phyloP scores from a whole-genome alignment of 2,113 vertebrate genomes.

The Picathartes gymnocephalus region DNA sequence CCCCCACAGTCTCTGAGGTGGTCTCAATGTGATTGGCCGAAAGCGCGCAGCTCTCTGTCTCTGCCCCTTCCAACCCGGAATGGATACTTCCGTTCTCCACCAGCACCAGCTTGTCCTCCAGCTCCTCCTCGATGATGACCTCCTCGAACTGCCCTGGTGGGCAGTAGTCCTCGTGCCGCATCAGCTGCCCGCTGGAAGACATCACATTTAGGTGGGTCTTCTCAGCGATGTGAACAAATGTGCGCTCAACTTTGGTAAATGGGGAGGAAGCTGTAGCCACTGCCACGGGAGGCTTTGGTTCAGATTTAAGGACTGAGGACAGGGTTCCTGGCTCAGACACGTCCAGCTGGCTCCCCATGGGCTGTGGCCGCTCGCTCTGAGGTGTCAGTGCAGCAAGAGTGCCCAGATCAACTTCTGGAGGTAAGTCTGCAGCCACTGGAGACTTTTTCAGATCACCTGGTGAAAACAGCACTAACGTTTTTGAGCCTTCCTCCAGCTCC shows the following conservation, averaged over 20 bases:
- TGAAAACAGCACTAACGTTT: constrained; percentile 93
- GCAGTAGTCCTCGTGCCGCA: constrained; percentile 71
- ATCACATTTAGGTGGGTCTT: constrained; percentile 93
- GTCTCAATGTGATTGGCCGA: constrained; percentile 26
- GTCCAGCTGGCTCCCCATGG: constrained; percentile 78
- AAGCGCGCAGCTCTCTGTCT: constrained; percentile 54
- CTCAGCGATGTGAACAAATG: constrained; percentile 93
- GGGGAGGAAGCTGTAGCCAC: constrained; percentile 83
- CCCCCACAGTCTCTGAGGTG: constrained; percentile 26
- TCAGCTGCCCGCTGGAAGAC: constrained; percentile 82
- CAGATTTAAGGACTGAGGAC: constrained; percentile 85
- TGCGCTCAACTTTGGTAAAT: constrained; percentile 95
- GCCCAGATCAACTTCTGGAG: constrained; percentile 81
- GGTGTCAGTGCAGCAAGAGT: constrained; percentile 77
- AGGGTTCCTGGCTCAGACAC: constrained; percentile 84
- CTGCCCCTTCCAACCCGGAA: constrained; percentile 37
- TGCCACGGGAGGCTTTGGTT: constrained; percentile 76
- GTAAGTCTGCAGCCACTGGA: constrained; percentile 76
- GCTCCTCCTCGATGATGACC: constrained; percentile 49
- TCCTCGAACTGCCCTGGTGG: constrained; percentile 61
- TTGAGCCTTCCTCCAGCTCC: constrained; percentile 92
- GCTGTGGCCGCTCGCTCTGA: constrained; percentile 78
- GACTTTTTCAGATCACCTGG: constrained; percentile 94
- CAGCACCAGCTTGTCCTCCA: constrained; percentile 28
- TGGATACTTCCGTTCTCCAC: constrained; percentile 55